Conservation (phyloP, 2,888 invertebrate genomes). For the Cephus spinipes region DNA sequence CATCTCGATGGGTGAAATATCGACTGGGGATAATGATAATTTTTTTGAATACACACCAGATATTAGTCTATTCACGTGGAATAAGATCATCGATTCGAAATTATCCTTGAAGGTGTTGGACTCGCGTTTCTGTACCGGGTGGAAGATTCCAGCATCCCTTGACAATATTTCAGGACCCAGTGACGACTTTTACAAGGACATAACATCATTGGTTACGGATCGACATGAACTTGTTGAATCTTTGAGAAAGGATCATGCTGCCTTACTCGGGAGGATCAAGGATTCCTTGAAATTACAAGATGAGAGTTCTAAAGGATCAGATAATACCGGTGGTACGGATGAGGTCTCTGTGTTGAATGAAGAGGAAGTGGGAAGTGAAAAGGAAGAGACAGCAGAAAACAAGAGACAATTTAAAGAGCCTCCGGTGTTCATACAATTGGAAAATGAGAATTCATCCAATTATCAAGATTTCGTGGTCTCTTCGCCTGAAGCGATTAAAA, state of each 20-base stretch:
- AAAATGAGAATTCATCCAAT: constrained; percentile 9
- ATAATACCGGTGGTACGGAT: background rate
- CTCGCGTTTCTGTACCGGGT: background rate
- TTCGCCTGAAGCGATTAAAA: constrained; percentile 18
- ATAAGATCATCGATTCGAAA: background rate
- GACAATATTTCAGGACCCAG: background rate
- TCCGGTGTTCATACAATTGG: background rate
- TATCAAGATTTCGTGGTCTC: background rate
- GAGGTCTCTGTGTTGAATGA: background rate
- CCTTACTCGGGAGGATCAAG: background rate
- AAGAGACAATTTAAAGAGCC: background rate
- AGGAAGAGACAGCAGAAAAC: background rate
- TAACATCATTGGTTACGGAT: background rate
- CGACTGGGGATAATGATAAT: background rate
- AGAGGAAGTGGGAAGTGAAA: background rate
- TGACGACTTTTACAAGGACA: background rate
- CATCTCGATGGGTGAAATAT: background rate
- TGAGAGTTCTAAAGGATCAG: background rate
- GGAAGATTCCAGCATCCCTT: background rate
- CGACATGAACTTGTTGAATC: background rate
- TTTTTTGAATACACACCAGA: background rate
- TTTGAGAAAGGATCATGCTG: background rate
- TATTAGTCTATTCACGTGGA: background rate
- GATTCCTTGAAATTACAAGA: background rate
- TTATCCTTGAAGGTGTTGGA: background rate